Evolutionary conservation across 2,888 invertebrate genomes (phyloP), one percentile per base, ranked within the genome.

Genomic region (Heliconius erato): DNA sequence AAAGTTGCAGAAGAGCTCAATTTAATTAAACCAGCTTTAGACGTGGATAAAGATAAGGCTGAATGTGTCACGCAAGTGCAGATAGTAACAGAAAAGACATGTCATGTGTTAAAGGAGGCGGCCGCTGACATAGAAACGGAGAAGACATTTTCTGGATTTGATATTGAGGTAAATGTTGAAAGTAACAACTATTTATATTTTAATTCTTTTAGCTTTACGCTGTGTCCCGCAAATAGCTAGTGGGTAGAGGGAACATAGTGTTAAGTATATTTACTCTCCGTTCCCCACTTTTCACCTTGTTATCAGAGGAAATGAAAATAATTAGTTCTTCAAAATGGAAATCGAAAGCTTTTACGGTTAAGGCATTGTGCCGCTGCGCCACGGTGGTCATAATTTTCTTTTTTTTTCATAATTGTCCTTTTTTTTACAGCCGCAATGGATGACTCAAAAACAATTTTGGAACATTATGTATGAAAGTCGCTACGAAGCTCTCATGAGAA

Each of bases 401-500:
- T n/a, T n/a, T n/a, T 16, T 76, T 59, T 59, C 35, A 63, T 35
- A 26, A 3, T 12, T 26, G 59, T 63, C 26, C n/a, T 76, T 1
- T 35, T 82, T 79, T 88, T 89, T n/a, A 32, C 86, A 95, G 95
- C 93, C 95, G 5, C 74, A 87, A 0, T 95, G 95, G 95, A 86
- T 90, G 54, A 26, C 26, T 9, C 91, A 90, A 78, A 92, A 88
- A 83, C 89, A 90, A 63, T 95, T 88, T 86, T 95, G 95, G 95
- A 92, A 92, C 85, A 85, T 87, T 49, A 89, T 94, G 80, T 95
- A 92, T 84, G 92, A 95, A 63, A 93, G 91, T 79, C 93, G 95
- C 2, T 95, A 95, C 83, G 94, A 94, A 86, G 89, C 91, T 9
- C 86, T 95, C 14, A 94, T 95, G 94, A 91, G 94, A 86, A 94